Percentiles rank a stretch among this genome's conserved stretches.
These are phyloP conservation scores for Psittacus erithacus DNA, from an alignment of 2,113 vertebrate genomes.

Conservation along the genomic window DNA sequence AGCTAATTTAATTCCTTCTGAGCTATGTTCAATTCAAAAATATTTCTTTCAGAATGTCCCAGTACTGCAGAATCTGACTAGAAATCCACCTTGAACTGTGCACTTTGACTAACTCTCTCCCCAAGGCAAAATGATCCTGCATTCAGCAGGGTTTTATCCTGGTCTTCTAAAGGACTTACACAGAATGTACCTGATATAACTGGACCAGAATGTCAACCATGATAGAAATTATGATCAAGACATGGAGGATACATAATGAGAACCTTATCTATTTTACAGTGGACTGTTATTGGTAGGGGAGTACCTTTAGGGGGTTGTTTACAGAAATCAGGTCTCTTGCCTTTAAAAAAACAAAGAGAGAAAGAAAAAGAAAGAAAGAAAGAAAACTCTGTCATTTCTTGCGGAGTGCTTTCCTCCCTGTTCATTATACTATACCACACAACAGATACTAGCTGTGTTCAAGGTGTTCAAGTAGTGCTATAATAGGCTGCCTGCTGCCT, in stretches of 20 bases:
- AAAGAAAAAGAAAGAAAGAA: neutral
- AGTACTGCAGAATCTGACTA: constrained; percentile 31
- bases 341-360: neutral
- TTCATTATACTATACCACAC: neutral
- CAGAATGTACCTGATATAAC: constrained; percentile 53
- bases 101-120: constrained; percentile 60
- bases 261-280: constrained; percentile 60
- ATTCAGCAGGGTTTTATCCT: constrained; percentile 64
- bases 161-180: constrained; percentile 62
- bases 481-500: neutral
- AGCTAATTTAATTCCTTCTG: constrained; percentile 79
- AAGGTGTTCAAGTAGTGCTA: neutral
- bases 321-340: constrained; percentile 42
- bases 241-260: constrained; percentile 58
- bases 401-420: neutral
- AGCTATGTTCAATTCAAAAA: constrained; percentile 65
- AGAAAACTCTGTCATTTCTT: neutral
- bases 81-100: constrained; percentile 66
- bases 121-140: constrained; percentile 62
- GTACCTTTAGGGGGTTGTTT: constrained; percentile 62
- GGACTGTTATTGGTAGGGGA: constrained; percentile 26
- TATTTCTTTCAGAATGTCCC: constrained; percentile 57
- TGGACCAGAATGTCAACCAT: constrained; percentile 65
- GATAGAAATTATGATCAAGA: constrained; percentile 72
- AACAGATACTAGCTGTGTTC: neutral